A percentile compares a stretch with the other conserved stretches of the same genome.
These are phyloP conservation scores for Apis laboriosa DNA, from an alignment of 1,140 invertebrate genomes.

Conservation along the genomic window DNA sequence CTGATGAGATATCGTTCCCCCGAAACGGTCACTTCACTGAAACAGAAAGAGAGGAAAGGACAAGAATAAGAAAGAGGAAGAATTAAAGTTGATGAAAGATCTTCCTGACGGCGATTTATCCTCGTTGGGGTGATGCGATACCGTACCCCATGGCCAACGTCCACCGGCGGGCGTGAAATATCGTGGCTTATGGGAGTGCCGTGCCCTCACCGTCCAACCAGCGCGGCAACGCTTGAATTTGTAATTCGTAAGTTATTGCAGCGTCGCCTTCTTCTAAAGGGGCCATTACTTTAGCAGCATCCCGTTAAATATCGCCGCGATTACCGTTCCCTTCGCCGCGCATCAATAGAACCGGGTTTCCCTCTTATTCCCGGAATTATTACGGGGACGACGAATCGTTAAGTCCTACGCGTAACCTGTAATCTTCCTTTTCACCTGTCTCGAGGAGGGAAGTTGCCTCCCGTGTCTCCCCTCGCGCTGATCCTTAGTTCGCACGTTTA, in stretches of 20 bases:
- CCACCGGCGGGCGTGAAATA: conserved; percentile 57
- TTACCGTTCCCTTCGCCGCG: conserved; percentile 33
- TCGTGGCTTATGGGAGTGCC: conserved; percentile 62
- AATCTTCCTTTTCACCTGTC: conserved; percentile 7
- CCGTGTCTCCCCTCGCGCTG: background rate
- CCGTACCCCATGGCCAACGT: conserved; percentile 55
- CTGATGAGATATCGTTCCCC: conserved; percentile 53
- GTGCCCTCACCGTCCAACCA: conserved; percentile 10
- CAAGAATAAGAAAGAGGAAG: conserved; percentile 28
- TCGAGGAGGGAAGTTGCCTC: background rate
- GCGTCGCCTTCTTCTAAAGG: conserved; percentile 60
- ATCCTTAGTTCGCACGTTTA: background rate
- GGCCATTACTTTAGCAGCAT: conserved; percentile 54
- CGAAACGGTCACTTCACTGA: conserved; percentile 2
- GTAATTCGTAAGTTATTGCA: conserved; percentile 67
- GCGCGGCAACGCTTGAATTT: conserved; percentile 60
- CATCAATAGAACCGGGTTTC: conserved; percentile 26
- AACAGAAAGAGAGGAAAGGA: background rate
- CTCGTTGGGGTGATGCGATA: conserved; percentile 60
- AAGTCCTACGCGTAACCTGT: background rate
- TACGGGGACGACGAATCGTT: background rate
- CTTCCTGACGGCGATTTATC: conserved; percentile 66
- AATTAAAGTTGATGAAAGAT: conserved; percentile 69
- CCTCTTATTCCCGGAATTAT: conserved; percentile 47
- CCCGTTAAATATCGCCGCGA: conserved; percentile 63